Percentiles rank a stretch among this genome's conserved stretches.
These are phyloP conservation scores for Smutsia gigantea DNA, from an alignment of 2,797 vertebrate species.

Conservation along the genomic window DNA sequence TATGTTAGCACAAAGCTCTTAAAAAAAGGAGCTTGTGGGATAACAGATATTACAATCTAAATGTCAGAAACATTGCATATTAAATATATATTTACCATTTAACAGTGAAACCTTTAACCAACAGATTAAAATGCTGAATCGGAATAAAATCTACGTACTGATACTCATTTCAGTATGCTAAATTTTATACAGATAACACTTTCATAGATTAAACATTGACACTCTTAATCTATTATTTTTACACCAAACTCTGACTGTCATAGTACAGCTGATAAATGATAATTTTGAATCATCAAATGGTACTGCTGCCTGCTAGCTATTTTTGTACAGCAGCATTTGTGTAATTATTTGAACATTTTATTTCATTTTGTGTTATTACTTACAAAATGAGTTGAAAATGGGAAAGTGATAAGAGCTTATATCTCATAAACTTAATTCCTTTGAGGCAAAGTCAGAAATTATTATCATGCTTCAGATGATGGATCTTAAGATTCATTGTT, in stretches of 20 bases:
- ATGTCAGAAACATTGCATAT: not conserved
- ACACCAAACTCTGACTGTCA: not conserved
- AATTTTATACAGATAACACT: not conserved
- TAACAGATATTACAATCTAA: not conserved
- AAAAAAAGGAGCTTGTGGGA: not conserved
- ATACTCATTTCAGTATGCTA: not conserved
- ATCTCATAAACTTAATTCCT: slow-evolving; percentile 65
- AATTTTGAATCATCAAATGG: not conserved
- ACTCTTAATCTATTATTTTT: slow-evolving; percentile 30
- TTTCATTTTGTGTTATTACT: slow-evolving; percentile 58
- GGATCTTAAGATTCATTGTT: slow-evolving; percentile 10
- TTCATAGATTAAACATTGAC: not conserved
- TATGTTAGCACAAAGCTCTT: not conserved
- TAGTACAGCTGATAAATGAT: not conserved
- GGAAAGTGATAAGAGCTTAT: slow-evolving; percentile 52
- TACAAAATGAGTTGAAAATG: slow-evolving; percentile 63
- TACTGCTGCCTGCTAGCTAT: not conserved
- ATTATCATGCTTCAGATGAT: slow-evolving; percentile 19
- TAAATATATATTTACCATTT: not conserved
- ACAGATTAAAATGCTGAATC: slow-evolving; percentile 2
- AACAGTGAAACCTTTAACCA: not conserved
- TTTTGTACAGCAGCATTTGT: not conserved
- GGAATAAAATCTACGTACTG: not conserved
- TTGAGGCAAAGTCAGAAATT: slow-evolving; percentile 53
- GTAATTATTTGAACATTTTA: slow-evolving; percentile 64